Conservation (phyloP, 2,113 vertebrate genomes). For the Aspiorhynchus laticeps region DNA sequence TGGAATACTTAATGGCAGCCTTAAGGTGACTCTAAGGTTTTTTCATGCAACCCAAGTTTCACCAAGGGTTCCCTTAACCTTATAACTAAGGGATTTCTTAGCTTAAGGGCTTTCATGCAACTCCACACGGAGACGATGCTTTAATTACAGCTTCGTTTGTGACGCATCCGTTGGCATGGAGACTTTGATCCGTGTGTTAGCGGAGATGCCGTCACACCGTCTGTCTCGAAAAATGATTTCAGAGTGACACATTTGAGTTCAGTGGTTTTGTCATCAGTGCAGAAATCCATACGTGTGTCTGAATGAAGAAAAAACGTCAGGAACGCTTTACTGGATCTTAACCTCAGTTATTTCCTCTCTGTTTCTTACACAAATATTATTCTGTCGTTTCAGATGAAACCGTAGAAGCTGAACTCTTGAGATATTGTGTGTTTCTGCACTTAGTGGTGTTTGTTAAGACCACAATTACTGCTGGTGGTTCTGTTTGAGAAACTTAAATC, state of each 20-base stretch:
- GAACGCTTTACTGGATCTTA: neutral
- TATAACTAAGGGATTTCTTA: no score
- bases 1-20: no score
- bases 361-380: neutral
- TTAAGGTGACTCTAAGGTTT: neutral
- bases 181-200: neutral
- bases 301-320: neutral
- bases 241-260: neutral
- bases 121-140: neutral
- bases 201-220: neutral
- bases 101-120: neutral
- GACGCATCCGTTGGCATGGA: neutral
- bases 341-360: neutral
- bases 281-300: neutral
- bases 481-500: neutral
- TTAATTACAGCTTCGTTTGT: neutral
- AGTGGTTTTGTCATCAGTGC: neutral
- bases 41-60: no score
- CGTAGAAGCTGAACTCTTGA: neutral
- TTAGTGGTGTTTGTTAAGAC: conserved; percentile 2
- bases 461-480: neutral
- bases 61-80: neutral
- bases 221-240: neutral
- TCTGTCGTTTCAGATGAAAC: conserved; percentile 3
- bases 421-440: neutral